A percentile compares a stretch with the other conserved stretches of the same genome.
phyloP scores from a whole-genome alignment of 2,113 vertebrate genomes.

The Hippocampus mohnikei region DNA sequence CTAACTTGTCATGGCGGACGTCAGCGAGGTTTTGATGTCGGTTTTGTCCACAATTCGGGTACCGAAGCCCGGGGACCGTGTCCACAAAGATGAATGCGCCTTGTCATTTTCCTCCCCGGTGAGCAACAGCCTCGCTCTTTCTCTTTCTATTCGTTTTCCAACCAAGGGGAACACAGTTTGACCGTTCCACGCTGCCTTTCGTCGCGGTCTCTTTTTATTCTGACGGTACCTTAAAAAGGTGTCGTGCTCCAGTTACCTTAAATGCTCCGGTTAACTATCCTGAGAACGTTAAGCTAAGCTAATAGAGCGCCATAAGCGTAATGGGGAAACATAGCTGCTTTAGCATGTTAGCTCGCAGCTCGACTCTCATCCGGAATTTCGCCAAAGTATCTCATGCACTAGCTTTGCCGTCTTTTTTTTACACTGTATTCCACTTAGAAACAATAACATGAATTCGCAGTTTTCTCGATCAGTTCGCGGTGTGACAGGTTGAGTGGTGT shows the following conservation, averaged over 20 bases:
- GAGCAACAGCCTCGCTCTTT: constrained; percentile 53
- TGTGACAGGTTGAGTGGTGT: constrained; percentile 13
- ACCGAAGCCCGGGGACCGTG: constrained; percentile 91
- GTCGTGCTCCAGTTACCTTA: constrained; percentile 12
- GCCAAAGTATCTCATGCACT: constrained; percentile 30
- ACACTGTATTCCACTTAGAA: background rate
- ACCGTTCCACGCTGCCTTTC: background rate
- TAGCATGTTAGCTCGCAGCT: constrained; percentile 36
- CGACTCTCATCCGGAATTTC: constrained; percentile 20
- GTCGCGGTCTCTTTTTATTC: background rate
- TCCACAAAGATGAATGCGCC: constrained; percentile 98
- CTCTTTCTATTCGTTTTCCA: background rate
- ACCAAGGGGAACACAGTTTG: background rate
- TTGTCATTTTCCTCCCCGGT: constrained; percentile 95
- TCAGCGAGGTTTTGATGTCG: constrained; percentile 89
- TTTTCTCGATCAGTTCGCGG: background rate
- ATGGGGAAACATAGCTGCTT: constrained; percentile 20
- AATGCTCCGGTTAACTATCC: constrained; percentile 22
- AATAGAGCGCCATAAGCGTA: constrained; percentile 41
- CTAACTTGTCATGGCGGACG: constrained; percentile 81
- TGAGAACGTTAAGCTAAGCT: constrained; percentile 61
- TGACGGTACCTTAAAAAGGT: background rate
- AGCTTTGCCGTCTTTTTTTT: background rate
- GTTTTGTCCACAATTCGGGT: constrained; percentile 91
- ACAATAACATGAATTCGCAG: background rate